Percentiles rank a stretch among this genome's conserved stretches.
phyloP scores from a whole-genome alignment of 1,140 invertebrate species.

The Coptotermes formosanus region DNA sequence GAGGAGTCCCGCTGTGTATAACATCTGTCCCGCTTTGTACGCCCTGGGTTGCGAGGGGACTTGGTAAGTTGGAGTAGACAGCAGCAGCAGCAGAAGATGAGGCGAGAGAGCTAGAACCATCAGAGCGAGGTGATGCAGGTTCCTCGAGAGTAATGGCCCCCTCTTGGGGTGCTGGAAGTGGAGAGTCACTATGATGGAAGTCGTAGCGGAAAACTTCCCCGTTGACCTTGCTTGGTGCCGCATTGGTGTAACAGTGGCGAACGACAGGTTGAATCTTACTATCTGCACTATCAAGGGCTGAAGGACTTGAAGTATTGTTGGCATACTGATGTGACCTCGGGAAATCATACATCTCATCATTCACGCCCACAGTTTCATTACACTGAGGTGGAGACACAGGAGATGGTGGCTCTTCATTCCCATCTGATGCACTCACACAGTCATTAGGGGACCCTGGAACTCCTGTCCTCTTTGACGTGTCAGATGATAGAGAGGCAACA shows the following conservation, averaged over 20 bases:
- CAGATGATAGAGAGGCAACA: conserved; percentile 21
- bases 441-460: conserved; percentile 13
- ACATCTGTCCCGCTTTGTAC: conserved; percentile 39
- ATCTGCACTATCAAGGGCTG: conserved; percentile 34
- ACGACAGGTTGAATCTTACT: conserved; percentile 42
- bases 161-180: conserved; percentile 17
- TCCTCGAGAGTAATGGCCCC: conserved; percentile 43
- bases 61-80: conserved; percentile 59
- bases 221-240: conserved; percentile 57
- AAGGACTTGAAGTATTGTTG: conserved; percentile 43
- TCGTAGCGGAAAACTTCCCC: conserved; percentile 60
- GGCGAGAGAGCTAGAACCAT: conserved; percentile 44
- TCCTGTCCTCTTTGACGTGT: conserved; percentile 2
- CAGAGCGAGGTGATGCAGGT: conserved; percentile 56
- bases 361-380: not conserved
- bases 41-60: conserved; percentile 51
- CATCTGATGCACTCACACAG: conserved; percentile 16
- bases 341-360: conserved; percentile 71
- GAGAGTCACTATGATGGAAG: conserved; percentile 46
- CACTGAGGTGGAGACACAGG: not conserved
- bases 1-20: conserved; percentile 46
- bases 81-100: conserved; percentile 46
- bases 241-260: conserved; percentile 71
- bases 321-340: conserved; percentile 61
- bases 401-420: not conserved